Base-by-base conservation (phyloP, 2,113 vertebrate genomes). In the Centropristis striata region DNA sequence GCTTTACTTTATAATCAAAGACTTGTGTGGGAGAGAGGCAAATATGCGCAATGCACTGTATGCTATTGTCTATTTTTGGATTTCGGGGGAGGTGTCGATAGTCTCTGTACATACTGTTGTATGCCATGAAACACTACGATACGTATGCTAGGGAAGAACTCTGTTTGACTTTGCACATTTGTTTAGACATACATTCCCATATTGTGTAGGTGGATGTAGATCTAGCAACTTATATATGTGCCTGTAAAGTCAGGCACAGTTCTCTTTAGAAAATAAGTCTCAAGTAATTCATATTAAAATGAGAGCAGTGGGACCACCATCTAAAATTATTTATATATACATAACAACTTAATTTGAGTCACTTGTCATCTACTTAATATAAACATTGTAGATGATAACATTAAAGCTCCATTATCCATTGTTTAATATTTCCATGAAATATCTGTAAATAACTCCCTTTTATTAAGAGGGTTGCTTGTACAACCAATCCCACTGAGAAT, bases 11-110 rank as follows among this genome's bases (percentile, higher is more conserved):
- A 12, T 50, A 36, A 70, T 80, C 66, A 82, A 54, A 83, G 41
- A 23, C 66, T 13, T 72, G 71, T 70, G 60, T 81, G 41, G 65
- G 71, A 72, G 54, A 51, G 66, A 47, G 44, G 65, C 68, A 58
- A 69, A 75, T 37, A n/a, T 51, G 37, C 14, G 0, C 18, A n/a
- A 28, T 77, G 46, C 16, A 54, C 11, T 39, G 37, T 55, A 44
- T 61, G 57, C 20, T 74, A 3, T 42, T n/a, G 32, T n/a, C 46
- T 78, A 64, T 72, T 78, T 73, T 51, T 37, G 39, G 46, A 58
- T 68, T 71, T 47, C 10, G 6, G 51, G 68, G 49, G 75, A 25
- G 51, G 47, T 80, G 51, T 41, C 54, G 27, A 54, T 55, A 36
- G 28, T 69, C 37, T 68, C 27, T 53, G 23, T 39, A 51, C 42